Evolutionary conservation across 1,140 invertebrate species (phyloP).

Genomic region (Orius insidiosus): DNA sequence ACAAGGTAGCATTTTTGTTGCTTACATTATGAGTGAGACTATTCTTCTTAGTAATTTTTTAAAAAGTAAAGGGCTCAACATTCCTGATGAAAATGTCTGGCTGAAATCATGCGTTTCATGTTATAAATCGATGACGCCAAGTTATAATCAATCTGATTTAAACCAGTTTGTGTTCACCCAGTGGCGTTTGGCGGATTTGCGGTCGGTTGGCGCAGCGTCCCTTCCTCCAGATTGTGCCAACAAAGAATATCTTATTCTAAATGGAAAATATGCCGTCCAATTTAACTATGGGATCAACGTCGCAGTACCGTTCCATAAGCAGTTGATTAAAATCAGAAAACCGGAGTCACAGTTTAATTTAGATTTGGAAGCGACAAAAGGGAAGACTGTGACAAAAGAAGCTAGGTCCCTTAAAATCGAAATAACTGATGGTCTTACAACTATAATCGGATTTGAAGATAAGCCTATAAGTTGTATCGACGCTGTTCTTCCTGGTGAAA

Average conservation of each 20-base stretch:
- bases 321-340: constrained; percentile 41
- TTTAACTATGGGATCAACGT: constrained; percentile 30
- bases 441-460: constrained; percentile 55
- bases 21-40: too few relatives aligned
- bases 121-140: constrained; percentile 20
- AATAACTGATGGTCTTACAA: constrained; percentile 57
- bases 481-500: constrained; percentile 42
- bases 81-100: constrained; percentile 21
- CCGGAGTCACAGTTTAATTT: constrained; percentile 20
- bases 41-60: constrained; percentile 3
- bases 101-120: constrained; percentile 24
- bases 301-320: constrained; percentile 39
- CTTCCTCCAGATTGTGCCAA: constrained; percentile 33
- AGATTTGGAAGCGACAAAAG: constrained; percentile 28
- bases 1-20: too few relatives aligned
- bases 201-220: constrained; percentile 34
- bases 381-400: constrained; percentile 28
- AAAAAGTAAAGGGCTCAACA: constrained; percentile 12
- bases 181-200: constrained; percentile 41
- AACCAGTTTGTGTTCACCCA: constrained; percentile 31
- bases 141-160: constrained; percentile 14
- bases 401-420: constrained; percentile 41
- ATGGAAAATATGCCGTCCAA: constrained; percentile 39
- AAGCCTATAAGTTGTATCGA: constrained; percentile 39
- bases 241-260: constrained; percentile 27